These are phyloP conservation scores for Epinephelus awoara DNA, from an alignment of 2,797 vertebrate genomes.

Conservation along the genomic window DNA sequence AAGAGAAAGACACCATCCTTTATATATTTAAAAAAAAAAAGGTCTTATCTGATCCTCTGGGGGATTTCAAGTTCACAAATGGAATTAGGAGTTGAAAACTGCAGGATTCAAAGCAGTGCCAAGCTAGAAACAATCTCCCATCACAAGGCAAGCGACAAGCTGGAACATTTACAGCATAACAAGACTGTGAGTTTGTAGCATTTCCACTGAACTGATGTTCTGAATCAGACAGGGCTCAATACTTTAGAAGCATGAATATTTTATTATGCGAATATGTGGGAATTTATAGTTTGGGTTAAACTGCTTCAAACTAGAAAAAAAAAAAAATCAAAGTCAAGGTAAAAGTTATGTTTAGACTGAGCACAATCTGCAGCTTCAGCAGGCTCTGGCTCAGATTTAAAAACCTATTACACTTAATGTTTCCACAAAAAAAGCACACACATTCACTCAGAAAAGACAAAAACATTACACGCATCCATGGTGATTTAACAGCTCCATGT, in stretches of 20 bases:
- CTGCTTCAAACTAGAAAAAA: not conserved
- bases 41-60: constrained; percentile 42
- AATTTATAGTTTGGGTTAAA: not conserved
- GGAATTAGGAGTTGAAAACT: constrained; percentile 34
- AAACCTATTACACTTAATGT: not conserved
- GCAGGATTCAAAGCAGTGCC: constrained; percentile 9
- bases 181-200: not conserved
- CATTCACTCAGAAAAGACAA: not conserved
- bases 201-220: constrained; percentile 15
- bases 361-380: constrained; percentile 14
- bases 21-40: constrained; percentile 11
- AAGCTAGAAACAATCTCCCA: constrained; percentile 6
- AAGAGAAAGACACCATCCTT: constrained; percentile 28
- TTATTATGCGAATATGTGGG: not conserved
- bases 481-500: not conserved
- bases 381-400: constrained; percentile 12
- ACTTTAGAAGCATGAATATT: not conserved
- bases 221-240: not conserved
- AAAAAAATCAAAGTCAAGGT: not conserved
- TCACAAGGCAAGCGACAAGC: constrained; percentile 3
- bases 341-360: constrained; percentile 37
- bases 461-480: not conserved
- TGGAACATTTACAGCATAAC: not conserved
- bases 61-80: constrained; percentile 47
- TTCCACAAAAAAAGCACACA: constrained; percentile 7